A percentile compares a stretch with the other conserved stretches of the same genome.
Conservation (phyloP, 2,797 vertebrate species). For the Microcaecilia unicolor region DNA sequence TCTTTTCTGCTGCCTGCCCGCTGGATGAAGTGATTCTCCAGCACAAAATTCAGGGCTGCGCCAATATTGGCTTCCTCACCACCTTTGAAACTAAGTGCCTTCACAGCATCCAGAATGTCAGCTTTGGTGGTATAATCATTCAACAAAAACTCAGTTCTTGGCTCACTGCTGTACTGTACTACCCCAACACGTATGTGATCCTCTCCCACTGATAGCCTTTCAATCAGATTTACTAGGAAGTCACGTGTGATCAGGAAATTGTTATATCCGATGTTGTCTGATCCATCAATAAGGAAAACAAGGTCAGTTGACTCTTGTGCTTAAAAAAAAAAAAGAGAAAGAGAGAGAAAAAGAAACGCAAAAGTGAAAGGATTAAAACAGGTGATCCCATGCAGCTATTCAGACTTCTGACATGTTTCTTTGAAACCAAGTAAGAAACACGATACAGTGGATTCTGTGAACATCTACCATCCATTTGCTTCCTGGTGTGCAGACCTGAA, state of each 20-base stretch:
- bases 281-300: constrained; percentile 99
- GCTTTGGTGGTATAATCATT: constrained; percentile 74
- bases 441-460: constrained; percentile 24
- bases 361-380: constrained; percentile 85
- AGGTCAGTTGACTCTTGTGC: constrained; percentile 92
- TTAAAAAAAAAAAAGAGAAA: constrained; percentile 61
- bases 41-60: constrained; percentile 77
- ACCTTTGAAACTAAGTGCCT: constrained; percentile 66
- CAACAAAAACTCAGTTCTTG: constrained; percentile 78
- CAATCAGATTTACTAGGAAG: constrained; percentile 88
- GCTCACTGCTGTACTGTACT: constrained; percentile 71
- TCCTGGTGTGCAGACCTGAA: not conserved
- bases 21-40: constrained; percentile 69
- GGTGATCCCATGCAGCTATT: constrained; percentile 65
- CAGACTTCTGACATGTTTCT: constrained; percentile 63
- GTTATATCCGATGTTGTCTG: constrained; percentile 85
- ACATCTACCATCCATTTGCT: not conserved
- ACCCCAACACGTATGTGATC: constrained; percentile 81
- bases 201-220: constrained; percentile 75
- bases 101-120: constrained; percentile 71
- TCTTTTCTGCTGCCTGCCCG: constrained; percentile 81
- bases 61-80: constrained; percentile 80
- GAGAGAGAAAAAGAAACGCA: constrained; percentile 54
- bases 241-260: constrained; percentile 81
- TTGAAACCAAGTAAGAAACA: constrained; percentile 74